Percentiles rank a stretch among this genome's conserved stretches.
Evolutionary conservation across 2,113 vertebrate species (phyloP).

Genomic region (Dolichotis patagonum): DNA sequence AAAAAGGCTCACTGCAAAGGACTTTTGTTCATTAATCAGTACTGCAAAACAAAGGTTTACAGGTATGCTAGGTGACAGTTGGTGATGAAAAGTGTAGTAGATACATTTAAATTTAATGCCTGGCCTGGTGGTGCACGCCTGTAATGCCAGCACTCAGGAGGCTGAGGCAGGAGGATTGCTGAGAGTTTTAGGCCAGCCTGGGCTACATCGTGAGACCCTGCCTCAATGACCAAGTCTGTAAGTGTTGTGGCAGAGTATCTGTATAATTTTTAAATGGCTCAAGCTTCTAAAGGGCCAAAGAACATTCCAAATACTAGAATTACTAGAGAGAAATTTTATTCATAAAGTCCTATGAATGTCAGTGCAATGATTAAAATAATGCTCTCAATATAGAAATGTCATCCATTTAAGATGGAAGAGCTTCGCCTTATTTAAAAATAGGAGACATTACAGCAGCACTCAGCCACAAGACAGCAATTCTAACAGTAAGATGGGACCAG

Average conservation of each 20-base stretch:
- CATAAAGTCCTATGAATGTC: conserved; percentile 19
- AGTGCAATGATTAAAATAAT: conserved; percentile 13
- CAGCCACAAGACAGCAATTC: not conserved
- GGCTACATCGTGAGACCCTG: too few species aligned
- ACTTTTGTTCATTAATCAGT: not conserved
- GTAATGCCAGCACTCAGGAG: too few species aligned
- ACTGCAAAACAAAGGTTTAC: not conserved
- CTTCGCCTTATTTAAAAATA: conserved; percentile 55
- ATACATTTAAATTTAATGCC: too few species aligned
- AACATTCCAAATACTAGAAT: not conserved
- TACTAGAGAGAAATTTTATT: not conserved
- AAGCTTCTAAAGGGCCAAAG: not conserved
- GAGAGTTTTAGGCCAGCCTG: too few species aligned
- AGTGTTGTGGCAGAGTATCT: not conserved
- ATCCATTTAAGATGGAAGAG: conserved; percentile 15
- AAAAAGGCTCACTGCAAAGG: not conserved
- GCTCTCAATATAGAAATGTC: conserved; percentile 18
- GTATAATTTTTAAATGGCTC: conserved; percentile 19
- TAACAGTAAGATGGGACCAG: conserved; percentile 23
- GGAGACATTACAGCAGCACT: not conserved
- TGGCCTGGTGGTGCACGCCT: too few species aligned
- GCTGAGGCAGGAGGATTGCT: too few species aligned
- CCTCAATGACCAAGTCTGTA: not conserved
- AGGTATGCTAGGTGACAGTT: not conserved
- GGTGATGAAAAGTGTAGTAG: too few species aligned